Conservation (phyloP, 1,140 invertebrate species). For the Drosophila repletoides region DNA sequence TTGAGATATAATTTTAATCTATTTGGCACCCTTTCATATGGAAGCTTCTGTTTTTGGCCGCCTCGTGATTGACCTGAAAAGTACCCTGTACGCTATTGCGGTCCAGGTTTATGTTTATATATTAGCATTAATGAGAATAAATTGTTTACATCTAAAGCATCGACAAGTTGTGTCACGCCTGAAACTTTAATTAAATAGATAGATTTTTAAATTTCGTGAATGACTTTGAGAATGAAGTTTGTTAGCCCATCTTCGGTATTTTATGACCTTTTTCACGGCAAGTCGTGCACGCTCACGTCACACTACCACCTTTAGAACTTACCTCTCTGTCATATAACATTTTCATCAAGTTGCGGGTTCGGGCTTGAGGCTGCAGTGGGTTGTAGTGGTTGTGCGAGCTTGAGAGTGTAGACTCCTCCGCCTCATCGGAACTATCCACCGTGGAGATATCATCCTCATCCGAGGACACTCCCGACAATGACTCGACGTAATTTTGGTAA, state of each 20-base stretch:
- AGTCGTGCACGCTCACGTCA: no score
- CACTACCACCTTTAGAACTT: no score
- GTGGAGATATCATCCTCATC: slow-evolving; percentile 72
- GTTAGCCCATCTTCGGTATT: no score
- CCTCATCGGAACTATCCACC: slow-evolving; percentile 70
- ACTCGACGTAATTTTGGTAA: slow-evolving; percentile 65
- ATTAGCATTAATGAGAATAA: neutral
- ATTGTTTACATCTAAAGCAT: neutral
- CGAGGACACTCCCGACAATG: slow-evolving; percentile 70
- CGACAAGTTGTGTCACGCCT: no score
- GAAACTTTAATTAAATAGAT: no score
- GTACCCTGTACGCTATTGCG: slow-evolving; percentile 47
- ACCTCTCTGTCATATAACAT: slow-evolving; percentile 75
- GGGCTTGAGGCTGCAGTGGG: slow-evolving; percentile 22
- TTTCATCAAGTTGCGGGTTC: slow-evolving; percentile 59
- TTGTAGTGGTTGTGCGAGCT: slow-evolving; percentile 10
- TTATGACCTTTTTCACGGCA: no score
- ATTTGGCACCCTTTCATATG: slow-evolving; percentile 85
- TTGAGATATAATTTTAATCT: slow-evolving; percentile 85
- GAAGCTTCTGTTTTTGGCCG: slow-evolving; percentile 64
- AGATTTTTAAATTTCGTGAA: no score
- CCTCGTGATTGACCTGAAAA: slow-evolving; percentile 55
- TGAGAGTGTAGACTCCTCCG: slow-evolving; percentile 46
- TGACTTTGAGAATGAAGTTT: no score
- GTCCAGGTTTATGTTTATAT: neutral